These are phyloP conservation scores for Speoplatyrhinus poulsoni DNA, from an alignment of 2,113 vertebrate species.

Conservation along the genomic window DNA sequence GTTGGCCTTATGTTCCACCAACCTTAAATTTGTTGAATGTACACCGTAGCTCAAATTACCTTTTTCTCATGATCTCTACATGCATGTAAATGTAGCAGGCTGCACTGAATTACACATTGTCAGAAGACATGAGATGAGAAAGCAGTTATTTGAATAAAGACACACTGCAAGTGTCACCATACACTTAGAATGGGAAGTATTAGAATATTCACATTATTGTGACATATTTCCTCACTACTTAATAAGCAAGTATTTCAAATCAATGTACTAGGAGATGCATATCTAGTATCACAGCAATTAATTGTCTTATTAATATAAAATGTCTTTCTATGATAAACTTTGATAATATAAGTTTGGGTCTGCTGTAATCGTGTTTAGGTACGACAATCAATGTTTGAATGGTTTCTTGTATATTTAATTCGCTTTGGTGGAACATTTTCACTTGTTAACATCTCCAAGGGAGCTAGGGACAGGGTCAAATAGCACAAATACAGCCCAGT, in stretches of 20 bases:
- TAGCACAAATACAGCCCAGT: too few species aligned
- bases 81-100: slow-evolving; percentile 61
- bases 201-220: slow-evolving; percentile 52
- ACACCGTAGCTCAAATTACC: slow-evolving; percentile 32
- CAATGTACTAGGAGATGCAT: slow-evolving; percentile 38
- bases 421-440: slow-evolving; percentile 55
- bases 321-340: slow-evolving; percentile 53
- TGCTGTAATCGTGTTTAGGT: slow-evolving; percentile 65
- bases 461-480: too few species aligned
- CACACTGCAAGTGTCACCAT: slow-evolving; percentile 5
- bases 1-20: slow-evolving; percentile 28
- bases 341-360: slow-evolving; percentile 67
- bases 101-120: slow-evolving; percentile 41
- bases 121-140: slow-evolving; percentile 4
- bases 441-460: not conserved
- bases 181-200: slow-evolving; percentile 26
- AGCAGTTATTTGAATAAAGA: not conserved
- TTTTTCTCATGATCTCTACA: slow-evolving; percentile 45
- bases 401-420: slow-evolving; percentile 59
- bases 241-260: slow-evolving; percentile 44
- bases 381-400: slow-evolving; percentile 65
- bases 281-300: slow-evolving; percentile 57
- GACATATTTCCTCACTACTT: slow-evolving; percentile 48
- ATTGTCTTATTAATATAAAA: slow-evolving; percentile 61
- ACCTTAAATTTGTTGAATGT: slow-evolving; percentile 55